Evolutionary conservation across 2,888 invertebrate genomes (phyloP).

Genomic region (Glaucopsyche alexis): DNA sequence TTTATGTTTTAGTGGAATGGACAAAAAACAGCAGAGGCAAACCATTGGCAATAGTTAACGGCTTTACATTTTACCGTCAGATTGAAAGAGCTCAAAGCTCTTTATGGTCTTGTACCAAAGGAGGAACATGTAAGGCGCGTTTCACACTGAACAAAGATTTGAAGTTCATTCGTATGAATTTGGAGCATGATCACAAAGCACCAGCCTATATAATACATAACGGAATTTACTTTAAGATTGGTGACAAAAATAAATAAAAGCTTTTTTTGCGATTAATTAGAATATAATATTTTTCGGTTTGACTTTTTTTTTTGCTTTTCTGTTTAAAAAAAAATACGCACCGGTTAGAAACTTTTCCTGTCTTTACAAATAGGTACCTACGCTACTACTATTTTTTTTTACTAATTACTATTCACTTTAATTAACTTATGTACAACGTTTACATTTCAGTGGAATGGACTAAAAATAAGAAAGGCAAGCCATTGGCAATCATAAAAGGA

Average conservation of each 20-base stretch:
- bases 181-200: neutral
- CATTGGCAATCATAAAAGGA: neutral
- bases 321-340: no score
- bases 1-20: conserved; percentile 33
- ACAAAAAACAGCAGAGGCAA: neutral
- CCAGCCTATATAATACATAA: neutral
- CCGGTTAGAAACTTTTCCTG: no score
- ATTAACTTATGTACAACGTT: no score
- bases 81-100: neutral
- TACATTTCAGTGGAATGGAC: neutral
- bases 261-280: no score
- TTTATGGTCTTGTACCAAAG: neutral
- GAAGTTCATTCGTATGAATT: neutral
- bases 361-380: no score
- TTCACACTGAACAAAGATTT: neutral
- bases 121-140: conserved; percentile 8
- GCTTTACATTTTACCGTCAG: neutral
- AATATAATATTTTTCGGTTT: no score
- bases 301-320: no score
- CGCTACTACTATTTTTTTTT: no score
- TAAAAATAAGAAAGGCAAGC: neutral
- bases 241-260: no score
- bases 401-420: no score
- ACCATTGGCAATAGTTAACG: neutral
- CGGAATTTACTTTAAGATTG: neutral